Evolutionary conservation across 2,797 vertebrate species (phyloP).

Genomic region (Nannoperca australis): DNA sequence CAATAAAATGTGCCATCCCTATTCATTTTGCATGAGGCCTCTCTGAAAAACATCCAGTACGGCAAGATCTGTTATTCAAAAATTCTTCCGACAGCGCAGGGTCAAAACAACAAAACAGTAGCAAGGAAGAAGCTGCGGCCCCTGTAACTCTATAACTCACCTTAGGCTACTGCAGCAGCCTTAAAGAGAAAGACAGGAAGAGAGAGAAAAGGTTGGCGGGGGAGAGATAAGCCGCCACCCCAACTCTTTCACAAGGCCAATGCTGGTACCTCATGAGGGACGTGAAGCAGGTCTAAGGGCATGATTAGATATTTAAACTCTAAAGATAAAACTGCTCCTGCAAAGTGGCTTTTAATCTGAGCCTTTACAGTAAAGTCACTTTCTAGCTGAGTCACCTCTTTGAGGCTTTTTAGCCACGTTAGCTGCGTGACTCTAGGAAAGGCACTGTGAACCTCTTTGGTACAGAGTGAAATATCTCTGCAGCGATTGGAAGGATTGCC

Average conservation of each 20-base stretch:
- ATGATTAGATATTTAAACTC: slow-evolving; percentile 53
- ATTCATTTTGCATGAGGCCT: slow-evolving; percentile 88
- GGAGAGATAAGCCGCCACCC: slow-evolving; percentile 29
- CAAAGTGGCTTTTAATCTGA: slow-evolving; percentile 23
- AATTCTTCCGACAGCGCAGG: slow-evolving; percentile 76
- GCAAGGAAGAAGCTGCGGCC: slow-evolving; percentile 53
- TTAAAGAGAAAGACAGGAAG: slow-evolving; percentile 12
- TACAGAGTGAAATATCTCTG: neutral
- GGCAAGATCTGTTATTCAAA: slow-evolving; percentile 81
- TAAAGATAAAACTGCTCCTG: slow-evolving; percentile 34
- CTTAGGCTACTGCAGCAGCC: slow-evolving; percentile 58
- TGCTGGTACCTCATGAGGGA: slow-evolving; percentile 32
- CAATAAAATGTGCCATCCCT: slow-evolving; percentile 87
- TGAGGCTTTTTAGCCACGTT: neutral
- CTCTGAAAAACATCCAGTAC: slow-evolving; percentile 82
- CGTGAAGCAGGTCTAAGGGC: slow-evolving; percentile 22
- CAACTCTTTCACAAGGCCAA: slow-evolving; percentile 10
- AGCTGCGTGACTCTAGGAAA: neutral
- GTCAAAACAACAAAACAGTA: slow-evolving; percentile 85
- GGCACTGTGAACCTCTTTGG: neutral
- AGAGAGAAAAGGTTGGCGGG: slow-evolving; percentile 8
- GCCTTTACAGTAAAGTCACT: neutral
- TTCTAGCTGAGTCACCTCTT: neutral
- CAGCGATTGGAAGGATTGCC: neutral
- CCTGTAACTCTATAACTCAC: slow-evolving; percentile 74